phyloP scores from a whole-genome alignment of 2,113 vertebrate genomes.

The Gambusia holbrooki region DNA sequence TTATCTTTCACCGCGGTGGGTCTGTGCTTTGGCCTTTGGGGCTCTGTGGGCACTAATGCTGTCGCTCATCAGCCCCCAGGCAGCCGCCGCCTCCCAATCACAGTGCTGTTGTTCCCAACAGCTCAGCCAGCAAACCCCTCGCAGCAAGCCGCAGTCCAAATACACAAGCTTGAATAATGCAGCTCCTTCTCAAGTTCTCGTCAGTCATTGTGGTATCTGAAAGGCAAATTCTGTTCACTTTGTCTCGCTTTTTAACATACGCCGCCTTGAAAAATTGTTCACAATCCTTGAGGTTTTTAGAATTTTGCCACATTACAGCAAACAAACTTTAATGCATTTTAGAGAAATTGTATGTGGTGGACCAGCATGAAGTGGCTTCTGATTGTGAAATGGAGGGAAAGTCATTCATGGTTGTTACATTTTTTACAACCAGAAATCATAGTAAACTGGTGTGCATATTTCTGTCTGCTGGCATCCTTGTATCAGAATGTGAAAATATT shows the following conservation, averaged over 20 bases:
- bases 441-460: background rate
- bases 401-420: too few relatives aligned
- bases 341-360: background rate
- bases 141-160: conserved; percentile 36
- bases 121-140: conserved; percentile 43
- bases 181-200: conserved; percentile 39
- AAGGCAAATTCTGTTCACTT: conserved; percentile 5
- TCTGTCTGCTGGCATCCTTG: too few relatives aligned
- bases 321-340: background rate
- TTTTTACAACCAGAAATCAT: background rate
- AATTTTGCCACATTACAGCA: background rate
- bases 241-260: background rate
- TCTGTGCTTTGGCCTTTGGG: conserved; percentile 58
- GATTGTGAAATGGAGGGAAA: background rate
- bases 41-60: conserved; percentile 55
- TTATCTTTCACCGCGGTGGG: conserved; percentile 51
- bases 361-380: background rate
- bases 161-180: conserved; percentile 48
- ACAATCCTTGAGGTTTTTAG: background rate
- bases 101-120: conserved; percentile 50
- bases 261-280: background rate
- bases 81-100: conserved; percentile 50
- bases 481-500: background rate
- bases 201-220: conserved; percentile 29
- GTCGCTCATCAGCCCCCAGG: conserved; percentile 58